phyloP scores from a whole-genome alignment of 2,113 vertebrate species.

The Oreochromis tanganicae region DNA sequence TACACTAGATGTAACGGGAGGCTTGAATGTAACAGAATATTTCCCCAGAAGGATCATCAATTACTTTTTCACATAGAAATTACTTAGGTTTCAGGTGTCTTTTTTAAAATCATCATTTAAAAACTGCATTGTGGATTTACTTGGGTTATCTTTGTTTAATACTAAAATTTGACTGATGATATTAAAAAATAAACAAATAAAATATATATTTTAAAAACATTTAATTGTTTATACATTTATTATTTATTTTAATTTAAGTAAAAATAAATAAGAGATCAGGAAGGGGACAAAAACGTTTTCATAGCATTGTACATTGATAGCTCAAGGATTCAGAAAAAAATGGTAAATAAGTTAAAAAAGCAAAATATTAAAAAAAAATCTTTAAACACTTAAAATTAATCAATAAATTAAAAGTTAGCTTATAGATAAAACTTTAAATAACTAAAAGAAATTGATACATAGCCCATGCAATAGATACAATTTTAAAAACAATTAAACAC shows the following conservation, averaged over 20 bases:
- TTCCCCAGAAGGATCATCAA: not conserved
- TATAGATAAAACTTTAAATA: not conserved
- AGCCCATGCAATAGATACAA: not conserved
- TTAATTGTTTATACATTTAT: not conserved
- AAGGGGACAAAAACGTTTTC: not conserved
- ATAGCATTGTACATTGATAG: not conserved
- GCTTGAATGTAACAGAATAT: not conserved
- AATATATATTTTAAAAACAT: not conserved
- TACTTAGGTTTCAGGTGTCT: not conserved
- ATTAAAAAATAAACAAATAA: not conserved
- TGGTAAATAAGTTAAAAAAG: not conserved
- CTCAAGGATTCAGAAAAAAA: not conserved
- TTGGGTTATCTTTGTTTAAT: not conserved
- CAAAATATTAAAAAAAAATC: fast-evolving
- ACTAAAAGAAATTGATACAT: not conserved
- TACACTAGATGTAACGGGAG: not conserved
- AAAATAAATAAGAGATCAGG: not conserved
- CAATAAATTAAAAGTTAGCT: not conserved
- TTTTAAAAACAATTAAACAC: not conserved
- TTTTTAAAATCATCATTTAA: not conserved
- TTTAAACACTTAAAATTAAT: not conserved
- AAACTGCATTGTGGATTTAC: not conserved
- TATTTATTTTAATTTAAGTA: not conserved
- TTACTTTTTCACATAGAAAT: not conserved
- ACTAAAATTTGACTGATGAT: not conserved